Percentiles rank a stretch among this genome's conserved stretches.
Conservation (phyloP, 2,888 invertebrate genomes). For the Nomada lathburiana region DNA sequence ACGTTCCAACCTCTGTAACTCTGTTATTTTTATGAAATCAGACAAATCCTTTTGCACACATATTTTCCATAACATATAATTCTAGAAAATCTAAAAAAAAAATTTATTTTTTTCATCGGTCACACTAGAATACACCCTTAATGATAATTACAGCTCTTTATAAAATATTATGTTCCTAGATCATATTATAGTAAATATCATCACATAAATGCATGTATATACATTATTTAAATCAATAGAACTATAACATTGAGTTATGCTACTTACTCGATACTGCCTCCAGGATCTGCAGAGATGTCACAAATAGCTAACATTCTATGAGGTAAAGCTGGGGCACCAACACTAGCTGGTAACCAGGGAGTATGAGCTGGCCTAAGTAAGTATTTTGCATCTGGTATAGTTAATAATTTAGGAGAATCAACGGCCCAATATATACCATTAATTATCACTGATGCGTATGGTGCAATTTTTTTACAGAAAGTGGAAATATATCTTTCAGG, state of each 20-base stretch:
- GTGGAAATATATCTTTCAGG: conserved; percentile 98
- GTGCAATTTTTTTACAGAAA: conserved; percentile 98
- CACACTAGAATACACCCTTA: no score
- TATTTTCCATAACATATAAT: no score
- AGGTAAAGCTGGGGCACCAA: conserved; percentile 94
- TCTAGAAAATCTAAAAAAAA: no score
- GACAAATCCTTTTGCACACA: no score
- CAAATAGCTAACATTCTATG: conserved; percentile 97
- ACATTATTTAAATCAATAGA: background rate
- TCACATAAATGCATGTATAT: no score
- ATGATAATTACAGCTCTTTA: no score
- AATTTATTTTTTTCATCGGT: no score
- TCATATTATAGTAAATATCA: no score
- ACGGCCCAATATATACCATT: conserved; percentile 99
- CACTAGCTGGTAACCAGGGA: conserved; percentile 96
- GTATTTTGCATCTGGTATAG: conserved; percentile 99
- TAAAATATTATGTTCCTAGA: no score
- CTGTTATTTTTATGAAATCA: no score
- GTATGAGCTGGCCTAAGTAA: conserved; percentile 94
- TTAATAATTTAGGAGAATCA: conserved; percentile 97
- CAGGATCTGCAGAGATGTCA: conserved; percentile 99
- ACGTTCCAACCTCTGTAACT: no score
- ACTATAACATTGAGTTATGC: background rate
- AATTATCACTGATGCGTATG: conserved; percentile 97
- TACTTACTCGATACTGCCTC: conserved; percentile 94